These are phyloP conservation scores for Prunella fulvescens DNA, from an alignment of 2,113 vertebrate genomes.

Conservation along the genomic window DNA sequence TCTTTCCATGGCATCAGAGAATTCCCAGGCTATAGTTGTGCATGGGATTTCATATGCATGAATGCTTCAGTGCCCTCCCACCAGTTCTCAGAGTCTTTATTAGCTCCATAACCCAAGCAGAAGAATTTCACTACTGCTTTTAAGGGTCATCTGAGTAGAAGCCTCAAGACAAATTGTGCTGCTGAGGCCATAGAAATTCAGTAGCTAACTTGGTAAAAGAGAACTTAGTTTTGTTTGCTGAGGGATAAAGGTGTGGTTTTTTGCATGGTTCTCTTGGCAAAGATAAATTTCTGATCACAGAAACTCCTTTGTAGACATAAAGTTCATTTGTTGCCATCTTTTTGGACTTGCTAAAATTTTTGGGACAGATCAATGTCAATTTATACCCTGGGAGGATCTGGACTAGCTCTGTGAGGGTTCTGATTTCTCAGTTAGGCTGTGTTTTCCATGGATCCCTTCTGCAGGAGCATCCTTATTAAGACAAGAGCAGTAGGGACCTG, in stretches of 20 bases:
- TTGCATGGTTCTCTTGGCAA: not conserved
- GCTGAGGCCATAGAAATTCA: not conserved
- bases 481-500: not conserved
- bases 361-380: not conserved
- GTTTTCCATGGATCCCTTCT: not conserved
- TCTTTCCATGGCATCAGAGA: constrained; percentile 2
- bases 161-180: constrained; percentile 37
- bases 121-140: constrained; percentile 64
- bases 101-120: constrained; percentile 62
- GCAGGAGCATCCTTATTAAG: not conserved
- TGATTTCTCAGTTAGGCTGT: not conserved
- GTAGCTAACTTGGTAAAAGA: constrained; percentile 24
- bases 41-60: constrained; percentile 50
- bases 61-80: constrained; percentile 63
- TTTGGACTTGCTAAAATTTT: not conserved
- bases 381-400: not conserved
- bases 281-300: not conserved
- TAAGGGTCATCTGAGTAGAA: constrained; percentile 58
- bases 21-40: constrained; percentile 31
- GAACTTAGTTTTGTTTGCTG: not conserved
- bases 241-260: not conserved
- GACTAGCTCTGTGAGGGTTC: not conserved
- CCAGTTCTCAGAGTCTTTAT: constrained; percentile 54
- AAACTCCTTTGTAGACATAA: not conserved
- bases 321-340: not conserved